Base-by-base conservation (phyloP, 2,888 invertebrate genomes). In the Chromoteleia sp. region DNA sequence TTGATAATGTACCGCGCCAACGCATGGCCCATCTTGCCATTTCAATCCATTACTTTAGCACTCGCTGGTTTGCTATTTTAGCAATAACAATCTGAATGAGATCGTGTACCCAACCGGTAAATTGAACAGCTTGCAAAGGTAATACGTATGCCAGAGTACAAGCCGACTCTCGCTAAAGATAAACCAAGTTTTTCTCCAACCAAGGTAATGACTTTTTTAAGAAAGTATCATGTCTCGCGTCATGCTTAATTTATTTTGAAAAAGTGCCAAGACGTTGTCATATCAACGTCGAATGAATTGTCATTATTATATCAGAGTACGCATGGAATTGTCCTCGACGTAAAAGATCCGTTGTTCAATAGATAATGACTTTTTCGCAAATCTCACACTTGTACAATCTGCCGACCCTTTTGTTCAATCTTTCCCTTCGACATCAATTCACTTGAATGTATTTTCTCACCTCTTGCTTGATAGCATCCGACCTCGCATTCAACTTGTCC, bases 21-120 rank as follows among this genome's bases (percentile, higher is more conserved):
- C 82, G 45, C 74, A 82, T 59, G 75, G 79, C 65, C 71, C 70
- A 76, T 81, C 76, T 68, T 75, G 78, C 77, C 78, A 82, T 84
- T 83, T 79, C 83, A 73, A 82, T 80, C 77, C 73, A 76, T 82
- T 79, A 73, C 84, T 73, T 52, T 70, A 73, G 61, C 78, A 74
- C 82, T 80, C 74, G 45, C 59, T 81, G 61, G 58, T 71, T 81
- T 76, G 54, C 80, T 83, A 67, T 85, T 87, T 86, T 85, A 63
- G 83, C 77, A 81, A 58, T 73, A 82, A 84, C 81, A 71, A 75
- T 83, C 76, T 68, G 74, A 83, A 84, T 74, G 81, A 81, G 78
- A 82, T 74, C 48, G 84, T 82, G 85, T 85, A 88, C 84, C 86
- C 86, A 83, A 77, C 80, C 84, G 86, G 86, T 84, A 89, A 90